Evolutionary conservation across 2,113 vertebrate species (phyloP).

Genomic region (Picathartes gymnocephalus): DNA sequence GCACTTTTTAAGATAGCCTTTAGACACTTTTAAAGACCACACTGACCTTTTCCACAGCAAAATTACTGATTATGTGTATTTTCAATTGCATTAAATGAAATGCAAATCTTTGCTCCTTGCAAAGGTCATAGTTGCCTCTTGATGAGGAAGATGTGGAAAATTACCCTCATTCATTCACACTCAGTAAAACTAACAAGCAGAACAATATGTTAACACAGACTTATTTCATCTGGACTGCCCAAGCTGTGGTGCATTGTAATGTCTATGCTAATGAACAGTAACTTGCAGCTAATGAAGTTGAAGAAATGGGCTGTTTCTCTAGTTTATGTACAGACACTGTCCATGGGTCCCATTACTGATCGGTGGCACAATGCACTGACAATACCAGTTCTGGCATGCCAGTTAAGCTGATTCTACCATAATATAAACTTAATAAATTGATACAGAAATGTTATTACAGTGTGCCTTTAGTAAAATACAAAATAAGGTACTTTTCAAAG

Average conservation of each 20-base stretch:
- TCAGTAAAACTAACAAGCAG: background rate
- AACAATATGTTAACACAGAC: background rate
- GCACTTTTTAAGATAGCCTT: background rate
- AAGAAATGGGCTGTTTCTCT: background rate
- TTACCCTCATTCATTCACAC: background rate
- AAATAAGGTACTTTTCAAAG: background rate
- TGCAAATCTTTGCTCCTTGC: background rate
- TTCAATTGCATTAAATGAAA: background rate
- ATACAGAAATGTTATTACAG: background rate
- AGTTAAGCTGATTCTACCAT: background rate
- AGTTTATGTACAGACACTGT: background rate
- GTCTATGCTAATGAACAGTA: background rate
- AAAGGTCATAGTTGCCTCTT: background rate
- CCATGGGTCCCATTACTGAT: background rate
- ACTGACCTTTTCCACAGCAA: background rate
- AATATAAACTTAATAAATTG: background rate
- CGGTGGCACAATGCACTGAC: background rate
- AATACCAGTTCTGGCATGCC: background rate
- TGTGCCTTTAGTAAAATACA: background rate
- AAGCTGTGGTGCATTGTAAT: background rate
- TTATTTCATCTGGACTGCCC: background rate
- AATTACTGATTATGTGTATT: background rate
- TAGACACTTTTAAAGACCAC: background rate
- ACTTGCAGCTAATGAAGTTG: background rate
- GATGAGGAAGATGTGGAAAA: background rate